Percentiles rank a stretch among this genome's conserved stretches.
These are phyloP conservation scores for Xenopus petersii DNA, from an alignment of 2,797 vertebrate genomes.

Conservation along the genomic window DNA sequence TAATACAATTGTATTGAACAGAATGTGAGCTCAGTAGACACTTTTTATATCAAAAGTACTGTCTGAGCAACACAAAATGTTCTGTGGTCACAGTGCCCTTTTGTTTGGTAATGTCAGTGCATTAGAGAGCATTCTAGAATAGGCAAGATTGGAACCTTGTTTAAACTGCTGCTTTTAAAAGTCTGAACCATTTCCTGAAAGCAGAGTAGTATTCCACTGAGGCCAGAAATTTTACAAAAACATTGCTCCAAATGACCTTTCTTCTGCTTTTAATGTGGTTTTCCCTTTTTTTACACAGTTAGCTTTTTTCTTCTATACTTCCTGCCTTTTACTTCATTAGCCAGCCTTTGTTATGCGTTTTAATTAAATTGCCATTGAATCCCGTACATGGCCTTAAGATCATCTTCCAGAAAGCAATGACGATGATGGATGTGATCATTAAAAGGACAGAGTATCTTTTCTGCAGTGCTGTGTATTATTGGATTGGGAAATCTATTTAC, in stretches of 20 bases:
- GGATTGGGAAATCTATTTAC: conserved; percentile 47
- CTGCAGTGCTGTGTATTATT: conserved; percentile 46
- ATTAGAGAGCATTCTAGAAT: conserved; percentile 15
- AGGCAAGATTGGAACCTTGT: background rate
- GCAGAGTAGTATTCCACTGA: background rate
- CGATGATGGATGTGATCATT: conserved; percentile 46
- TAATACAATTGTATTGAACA: too few species aligned
- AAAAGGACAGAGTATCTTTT: conserved; percentile 47
- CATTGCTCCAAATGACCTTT: conserved; percentile 22
- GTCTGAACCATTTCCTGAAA: conserved; percentile 4
- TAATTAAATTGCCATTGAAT: conserved; percentile 50
- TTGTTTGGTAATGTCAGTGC: conserved; percentile 35
- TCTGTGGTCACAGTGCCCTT: conserved; percentile 29
- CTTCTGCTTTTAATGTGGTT: background rate
- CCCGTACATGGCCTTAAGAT: conserved; percentile 36
- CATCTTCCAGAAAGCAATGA: conserved; percentile 44
- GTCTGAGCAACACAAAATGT: conserved; percentile 23
- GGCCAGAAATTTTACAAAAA: conserved; percentile 59
- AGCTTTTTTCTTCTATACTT: conserved; percentile 5
- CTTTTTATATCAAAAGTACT: conserved; percentile 13
- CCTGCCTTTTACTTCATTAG: conserved; percentile 45
- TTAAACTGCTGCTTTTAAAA: conserved; percentile 24
- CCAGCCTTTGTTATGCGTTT: conserved; percentile 46
- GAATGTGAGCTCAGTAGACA: too few species aligned
- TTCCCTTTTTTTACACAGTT: background rate